Evolutionary conservation across 2,113 vertebrate genomes (phyloP).

Genomic region (Camarhynchus parvulus): DNA sequence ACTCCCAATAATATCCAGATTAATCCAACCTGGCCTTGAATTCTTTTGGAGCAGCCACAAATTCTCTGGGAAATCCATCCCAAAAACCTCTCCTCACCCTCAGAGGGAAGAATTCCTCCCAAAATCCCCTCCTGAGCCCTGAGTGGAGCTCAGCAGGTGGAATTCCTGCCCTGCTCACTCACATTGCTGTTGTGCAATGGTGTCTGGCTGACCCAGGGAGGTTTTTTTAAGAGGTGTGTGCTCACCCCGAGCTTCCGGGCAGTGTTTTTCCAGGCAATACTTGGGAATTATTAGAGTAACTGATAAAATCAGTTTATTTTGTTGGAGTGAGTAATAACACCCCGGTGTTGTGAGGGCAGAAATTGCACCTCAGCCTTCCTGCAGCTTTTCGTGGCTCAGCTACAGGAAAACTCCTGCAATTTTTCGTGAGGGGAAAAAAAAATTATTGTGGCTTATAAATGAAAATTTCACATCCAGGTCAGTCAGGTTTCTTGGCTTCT

Average conservation of each 20-base stretch:
- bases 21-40: background rate
- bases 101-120: background rate
- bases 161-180: background rate
- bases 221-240: slow-evolving; percentile 48
- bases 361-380: background rate
- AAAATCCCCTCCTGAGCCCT: background rate
- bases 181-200: background rate
- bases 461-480: background rate
- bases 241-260: background rate
- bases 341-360: background rate
- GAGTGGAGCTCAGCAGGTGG: background rate
- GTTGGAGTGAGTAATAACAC: background rate
- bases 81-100: background rate
- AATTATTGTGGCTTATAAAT: background rate
- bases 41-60: too few species aligned
- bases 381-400: background rate
- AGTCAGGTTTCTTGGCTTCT: too few species aligned
- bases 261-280: slow-evolving; percentile 1
- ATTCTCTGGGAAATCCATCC: background rate
- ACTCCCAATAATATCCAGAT: fast-evolving
- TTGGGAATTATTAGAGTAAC: background rate
- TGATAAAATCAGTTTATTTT: slow-evolving; percentile 6
- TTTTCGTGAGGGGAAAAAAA: background rate
- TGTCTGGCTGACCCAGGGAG: background rate
- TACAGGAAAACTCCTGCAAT: background rate